Conservation (phyloP, 53 echinoderm and acorn worm genomes). For the Astropecten irregularis region DNA sequence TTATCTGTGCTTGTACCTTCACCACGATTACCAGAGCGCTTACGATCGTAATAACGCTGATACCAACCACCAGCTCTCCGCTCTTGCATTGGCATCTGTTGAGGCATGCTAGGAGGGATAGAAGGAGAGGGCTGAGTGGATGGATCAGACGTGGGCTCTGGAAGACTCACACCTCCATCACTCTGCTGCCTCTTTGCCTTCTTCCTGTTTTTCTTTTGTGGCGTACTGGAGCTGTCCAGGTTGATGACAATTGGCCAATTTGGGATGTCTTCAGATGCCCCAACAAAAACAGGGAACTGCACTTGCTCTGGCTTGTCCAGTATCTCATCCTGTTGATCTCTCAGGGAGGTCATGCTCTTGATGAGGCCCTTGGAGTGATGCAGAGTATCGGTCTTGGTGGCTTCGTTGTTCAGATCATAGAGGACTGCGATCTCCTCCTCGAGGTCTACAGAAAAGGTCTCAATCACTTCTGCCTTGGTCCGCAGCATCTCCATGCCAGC, state of each 20-base stretch:
- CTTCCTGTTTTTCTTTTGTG: not conserved
- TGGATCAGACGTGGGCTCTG: too few relatives aligned
- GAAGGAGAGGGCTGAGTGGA: too few relatives aligned
- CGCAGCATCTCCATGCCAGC: conserved; percentile 7
- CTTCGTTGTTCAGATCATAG: conserved; percentile 13
- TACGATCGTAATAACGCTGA: not conserved
- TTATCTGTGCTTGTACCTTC: not conserved
- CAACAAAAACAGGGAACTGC: conserved; percentile 36
- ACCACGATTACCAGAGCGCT: not conserved
- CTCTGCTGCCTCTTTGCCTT: not conserved
- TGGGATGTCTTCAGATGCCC: conserved; percentile 12
- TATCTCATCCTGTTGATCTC: conserved; percentile 9
- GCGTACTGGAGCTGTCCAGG: not conserved
- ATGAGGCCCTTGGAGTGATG: conserved; percentile 32
- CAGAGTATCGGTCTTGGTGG: conserved; percentile 24
- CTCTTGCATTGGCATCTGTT: too few relatives aligned
- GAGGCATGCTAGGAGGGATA: too few relatives aligned
- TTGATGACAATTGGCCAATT: conserved; percentile 10
- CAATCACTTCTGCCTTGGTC: not conserved
- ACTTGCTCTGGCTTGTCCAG: not conserved
- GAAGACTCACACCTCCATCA: too few relatives aligned
- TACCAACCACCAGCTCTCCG: not conserved
- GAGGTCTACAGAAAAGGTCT: conserved; percentile 1
- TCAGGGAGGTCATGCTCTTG: not conserved
- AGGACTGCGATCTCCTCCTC: not conserved